Percentiles rank a stretch among this genome's conserved stretches.
Evolutionary conservation across 2,888 invertebrate genomes (phyloP).

Genomic region (Drosophila mimica): DNA sequence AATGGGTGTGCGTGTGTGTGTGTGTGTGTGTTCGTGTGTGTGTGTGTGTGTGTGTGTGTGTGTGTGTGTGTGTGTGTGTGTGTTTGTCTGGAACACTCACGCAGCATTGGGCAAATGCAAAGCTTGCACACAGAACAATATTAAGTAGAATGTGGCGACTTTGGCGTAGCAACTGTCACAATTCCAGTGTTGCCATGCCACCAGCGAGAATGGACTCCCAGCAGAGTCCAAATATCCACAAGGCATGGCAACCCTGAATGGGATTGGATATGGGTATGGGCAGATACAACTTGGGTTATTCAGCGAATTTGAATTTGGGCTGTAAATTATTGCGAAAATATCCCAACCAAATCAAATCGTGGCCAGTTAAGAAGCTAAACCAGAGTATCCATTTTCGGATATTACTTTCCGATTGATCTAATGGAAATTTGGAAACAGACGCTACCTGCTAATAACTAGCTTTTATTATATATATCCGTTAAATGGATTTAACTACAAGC

Average conservation of each 20-base stretch:
- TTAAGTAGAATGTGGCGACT: conserved; percentile 52
- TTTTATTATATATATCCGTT: too few relatives aligned
- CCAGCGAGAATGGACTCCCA: conserved; percentile 34
- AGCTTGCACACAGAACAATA: conserved; percentile 37
- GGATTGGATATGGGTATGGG: not conserved
- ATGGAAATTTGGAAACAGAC: not conserved
- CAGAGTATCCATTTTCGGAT: not conserved
- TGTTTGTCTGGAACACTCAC: not conserved
- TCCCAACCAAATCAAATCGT: not conserved
- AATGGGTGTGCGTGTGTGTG: not conserved
- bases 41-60: not conserved
- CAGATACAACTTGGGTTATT: conserved; percentile 49
- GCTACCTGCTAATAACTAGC: not conserved
- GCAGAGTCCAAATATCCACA: conserved; percentile 42
- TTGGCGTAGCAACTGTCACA: conserved; percentile 59
- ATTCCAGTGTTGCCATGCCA: conserved; percentile 48
- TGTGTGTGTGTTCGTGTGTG: not conserved
- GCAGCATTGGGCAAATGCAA: conserved; percentile 22
- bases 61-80: not conserved
- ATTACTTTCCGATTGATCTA: not conserved
- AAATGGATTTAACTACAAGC: not conserved
- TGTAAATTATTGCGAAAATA: conserved; percentile 1
- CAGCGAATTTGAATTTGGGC: conserved; percentile 25
- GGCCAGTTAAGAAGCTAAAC: not conserved
- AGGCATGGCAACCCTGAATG: conserved; percentile 22